Evolutionary conservation across 2,113 vertebrate genomes (phyloP).

Genomic region (Grammomys dolichurus): DNA sequence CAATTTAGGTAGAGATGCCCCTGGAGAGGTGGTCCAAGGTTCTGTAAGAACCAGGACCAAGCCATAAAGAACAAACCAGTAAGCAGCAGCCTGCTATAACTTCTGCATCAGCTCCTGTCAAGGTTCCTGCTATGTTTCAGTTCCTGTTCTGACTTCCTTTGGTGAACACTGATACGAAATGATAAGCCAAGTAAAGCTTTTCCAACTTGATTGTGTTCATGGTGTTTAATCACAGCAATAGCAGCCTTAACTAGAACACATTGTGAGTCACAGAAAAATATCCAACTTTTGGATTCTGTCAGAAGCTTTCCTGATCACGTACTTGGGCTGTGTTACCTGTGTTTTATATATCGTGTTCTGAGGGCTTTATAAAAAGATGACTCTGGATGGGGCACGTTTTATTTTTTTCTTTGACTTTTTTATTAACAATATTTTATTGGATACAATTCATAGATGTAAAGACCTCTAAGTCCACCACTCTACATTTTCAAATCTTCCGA

Average conservation of each 20-base stretch:
- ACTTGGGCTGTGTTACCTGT: background rate
- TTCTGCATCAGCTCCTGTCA: background rate
- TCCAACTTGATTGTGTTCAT: background rate
- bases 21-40: background rate
- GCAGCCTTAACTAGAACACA: background rate
- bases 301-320: background rate
- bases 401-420: background rate
- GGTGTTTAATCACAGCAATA: background rate
- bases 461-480: background rate
- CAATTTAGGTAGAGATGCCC: background rate
- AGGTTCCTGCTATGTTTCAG: background rate
- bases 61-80: background rate
- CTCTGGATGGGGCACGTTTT: background rate
- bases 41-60: background rate
- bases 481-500: background rate
- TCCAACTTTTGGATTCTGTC: background rate
- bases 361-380: constrained; percentile 7
- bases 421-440: too few species aligned
- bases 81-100: too few species aligned
- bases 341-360: background rate
- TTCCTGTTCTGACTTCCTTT: background rate
- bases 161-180: too few species aligned
- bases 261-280: background rate
- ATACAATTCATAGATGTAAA: background rate
- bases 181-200: background rate